Evolutionary conservation across 2,888 invertebrate genomes (phyloP), one percentile per base, ranked within the genome.

Genomic region (Phoronis australis): DNA sequence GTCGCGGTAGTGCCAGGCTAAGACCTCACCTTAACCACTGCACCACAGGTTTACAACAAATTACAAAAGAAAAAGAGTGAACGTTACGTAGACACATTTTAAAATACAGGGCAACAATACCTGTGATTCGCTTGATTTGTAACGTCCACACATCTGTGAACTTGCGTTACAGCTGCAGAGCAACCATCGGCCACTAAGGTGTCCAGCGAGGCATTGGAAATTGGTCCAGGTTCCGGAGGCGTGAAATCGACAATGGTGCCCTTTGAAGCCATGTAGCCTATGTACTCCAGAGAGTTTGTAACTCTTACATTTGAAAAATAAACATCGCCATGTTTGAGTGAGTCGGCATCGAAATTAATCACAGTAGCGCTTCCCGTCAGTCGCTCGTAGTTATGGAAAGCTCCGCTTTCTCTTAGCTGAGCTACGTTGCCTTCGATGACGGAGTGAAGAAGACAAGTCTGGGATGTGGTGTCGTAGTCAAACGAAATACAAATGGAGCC

Each of bases 191-290:
- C 56, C 12, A 24, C 25, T 0, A 60, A 38, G 18, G 40, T 42
- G 27, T 63, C 64, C 5, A 40, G 26, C 1, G 37, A 37, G 1
- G 47, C 43, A 22, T 57, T 54, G 2, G 51, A 54, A 3, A 64
- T 39, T 22, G 46, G 45, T 1, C 64, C 65, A 5, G 66, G 60
- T 43, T 60, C 60, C 5, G 66, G 66, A 9, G 62, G 59, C 0
- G 62, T 64, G 37, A 61, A 60, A 35, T 66, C 66, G 2, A 57
- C 55, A 49, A 61, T 55, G 0, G 62, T 66, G 3, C 62, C 63
- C 25, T 47, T 40, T 1, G 64, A 60, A 15, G 57, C 27, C 20
- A 62, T 35, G 40, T 50, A 54, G 6, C 55, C 53, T 21, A 45
- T 52, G 44, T 66, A 66, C 2, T 60, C 61, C 2, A 66, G 52